Conservation (phyloP, 1,140 invertebrate genomes). For the Agraylea sexmaculata region DNA sequence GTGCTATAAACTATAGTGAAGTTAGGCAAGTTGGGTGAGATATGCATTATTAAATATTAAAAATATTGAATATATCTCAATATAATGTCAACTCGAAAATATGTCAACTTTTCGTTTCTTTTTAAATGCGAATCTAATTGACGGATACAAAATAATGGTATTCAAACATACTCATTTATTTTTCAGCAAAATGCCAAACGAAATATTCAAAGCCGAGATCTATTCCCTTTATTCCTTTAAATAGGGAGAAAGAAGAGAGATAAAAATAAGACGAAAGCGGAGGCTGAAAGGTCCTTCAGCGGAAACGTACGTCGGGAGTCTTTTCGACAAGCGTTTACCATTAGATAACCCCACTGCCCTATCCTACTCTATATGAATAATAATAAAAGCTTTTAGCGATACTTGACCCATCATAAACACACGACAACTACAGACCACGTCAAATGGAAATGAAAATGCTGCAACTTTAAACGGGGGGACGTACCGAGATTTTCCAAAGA, state of each 20-base stretch:
- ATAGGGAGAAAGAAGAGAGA: background rate
- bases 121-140: background rate
- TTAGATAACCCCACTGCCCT: conserved; percentile 3
- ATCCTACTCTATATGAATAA: conserved; percentile 6
- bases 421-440: background rate
- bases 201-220: conserved; percentile 10
- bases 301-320: conserved; percentile 6
- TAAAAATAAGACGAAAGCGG: background rate
- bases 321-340: conserved; percentile 2
- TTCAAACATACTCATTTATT: background rate
- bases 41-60: too few species aligned
- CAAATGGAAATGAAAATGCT: conserved; percentile 2
- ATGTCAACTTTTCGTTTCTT: background rate
- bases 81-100: background rate
- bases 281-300: conserved; percentile 3
- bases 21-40: too few species aligned
- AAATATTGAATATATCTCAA: conserved; percentile 4
- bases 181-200: conserved; percentile 6
- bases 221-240: background rate
- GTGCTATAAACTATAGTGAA: background rate
- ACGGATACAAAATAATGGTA: background rate
- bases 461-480: background rate
- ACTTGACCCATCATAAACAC: conserved; percentile 14
- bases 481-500: background rate
- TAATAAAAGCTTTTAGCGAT: conserved; percentile 12